These are phyloP conservation scores for Coilia nasus DNA, from an alignment of 2,797 vertebrate species.

Conservation along the genomic window DNA sequence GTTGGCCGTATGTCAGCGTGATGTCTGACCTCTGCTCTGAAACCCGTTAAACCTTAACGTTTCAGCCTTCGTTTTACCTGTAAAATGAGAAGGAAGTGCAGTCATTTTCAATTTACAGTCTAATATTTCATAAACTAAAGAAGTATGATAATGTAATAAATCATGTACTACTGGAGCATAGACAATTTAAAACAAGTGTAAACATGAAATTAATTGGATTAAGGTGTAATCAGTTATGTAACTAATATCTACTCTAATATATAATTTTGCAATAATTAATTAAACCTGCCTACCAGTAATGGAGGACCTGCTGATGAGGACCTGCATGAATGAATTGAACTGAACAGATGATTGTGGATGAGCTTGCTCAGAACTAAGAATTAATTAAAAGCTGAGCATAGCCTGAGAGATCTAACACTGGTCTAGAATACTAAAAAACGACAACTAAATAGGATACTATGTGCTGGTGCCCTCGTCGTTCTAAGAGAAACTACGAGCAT, in stretches of 20 bases:
- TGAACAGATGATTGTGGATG: neutral
- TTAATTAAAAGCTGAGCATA: no score
- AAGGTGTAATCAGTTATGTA: neutral
- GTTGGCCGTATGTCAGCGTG: constrained; percentile 43
- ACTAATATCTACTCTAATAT: neutral
- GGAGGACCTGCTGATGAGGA: neutral
- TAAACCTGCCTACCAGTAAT: neutral
- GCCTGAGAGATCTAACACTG: no score
- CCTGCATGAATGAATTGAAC: neutral
- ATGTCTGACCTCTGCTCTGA: constrained; percentile 59
- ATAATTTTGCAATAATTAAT: neutral
- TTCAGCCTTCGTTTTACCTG: neutral
- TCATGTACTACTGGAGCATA: neutral
- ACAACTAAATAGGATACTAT: no score
- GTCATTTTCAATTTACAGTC: neutral
- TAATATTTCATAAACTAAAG: neutral
- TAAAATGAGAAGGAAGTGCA: neutral
- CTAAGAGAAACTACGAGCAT: neutral
- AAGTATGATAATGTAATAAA: neutral
- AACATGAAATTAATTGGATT: neutral
- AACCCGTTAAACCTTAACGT: constrained; percentile 44
- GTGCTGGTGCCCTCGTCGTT: no score
- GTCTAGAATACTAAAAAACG: no score
- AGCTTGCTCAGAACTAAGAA: no score
- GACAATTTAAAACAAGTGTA: neutral